Evolutionary conservation across 2,888 invertebrate species (phyloP).

Genomic region (Schizaphis graminum): DNA sequence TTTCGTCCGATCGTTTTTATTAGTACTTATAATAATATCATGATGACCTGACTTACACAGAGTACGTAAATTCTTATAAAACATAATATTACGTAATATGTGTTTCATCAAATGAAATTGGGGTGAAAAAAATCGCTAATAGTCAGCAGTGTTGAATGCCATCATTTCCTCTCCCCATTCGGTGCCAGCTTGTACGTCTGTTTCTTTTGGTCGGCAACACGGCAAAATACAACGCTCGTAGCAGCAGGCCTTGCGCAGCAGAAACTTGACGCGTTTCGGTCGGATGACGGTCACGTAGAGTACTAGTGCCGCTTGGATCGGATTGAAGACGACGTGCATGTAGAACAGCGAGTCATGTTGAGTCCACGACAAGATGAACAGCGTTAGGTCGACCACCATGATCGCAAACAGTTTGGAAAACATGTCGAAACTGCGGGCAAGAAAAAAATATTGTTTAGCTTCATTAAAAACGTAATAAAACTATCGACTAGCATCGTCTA

Average conservation of each 20-base stretch:
- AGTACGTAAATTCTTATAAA: not conserved
- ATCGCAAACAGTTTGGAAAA: slow-evolving; percentile 82
- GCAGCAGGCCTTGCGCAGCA: slow-evolving; percentile 85
- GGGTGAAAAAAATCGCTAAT: slow-evolving; percentile 69
- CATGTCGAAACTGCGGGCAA: slow-evolving; percentile 80
- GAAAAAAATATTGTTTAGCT: not conserved
- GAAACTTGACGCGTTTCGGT: slow-evolving; percentile 84
- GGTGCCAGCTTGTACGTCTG: slow-evolving; percentile 71
- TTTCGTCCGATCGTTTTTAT: not conserved
- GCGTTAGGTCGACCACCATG: slow-evolving; percentile 84
- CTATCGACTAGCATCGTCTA: too few relatives aligned
- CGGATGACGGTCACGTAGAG: slow-evolving; percentile 84
- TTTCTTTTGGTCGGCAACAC: slow-evolving; percentile 74
- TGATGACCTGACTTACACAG: not conserved
- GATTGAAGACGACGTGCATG: slow-evolving; percentile 82
- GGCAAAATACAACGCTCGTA: slow-evolving; percentile 75
- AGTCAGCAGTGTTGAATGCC: slow-evolving; percentile 82
- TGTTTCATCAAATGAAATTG: not conserved
- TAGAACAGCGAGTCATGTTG: slow-evolving; percentile 81
- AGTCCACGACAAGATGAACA: slow-evolving; percentile 82
- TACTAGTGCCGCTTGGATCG: slow-evolving; percentile 81
- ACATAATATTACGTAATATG: not conserved
- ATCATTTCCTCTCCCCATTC: slow-evolving; percentile 93
- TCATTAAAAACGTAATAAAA: not conserved
- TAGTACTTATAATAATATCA: not conserved